Base-by-base conservation (phyloP, 2,113 vertebrate genomes). In the Sterna hirundo region DNA sequence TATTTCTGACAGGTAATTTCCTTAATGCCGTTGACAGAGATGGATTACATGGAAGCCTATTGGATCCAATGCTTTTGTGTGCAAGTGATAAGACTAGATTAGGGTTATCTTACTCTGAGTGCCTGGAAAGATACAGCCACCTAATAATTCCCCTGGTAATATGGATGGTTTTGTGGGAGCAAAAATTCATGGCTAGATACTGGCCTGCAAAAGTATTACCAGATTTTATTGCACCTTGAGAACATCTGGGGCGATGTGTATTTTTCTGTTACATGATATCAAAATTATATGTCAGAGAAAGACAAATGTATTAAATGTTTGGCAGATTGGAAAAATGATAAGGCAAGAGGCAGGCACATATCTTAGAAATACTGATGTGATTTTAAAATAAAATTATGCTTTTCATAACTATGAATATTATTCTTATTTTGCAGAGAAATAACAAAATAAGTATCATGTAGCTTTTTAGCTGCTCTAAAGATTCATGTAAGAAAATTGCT, bases 1-100 rank as follows among this genome's bases (percentile, higher is more conserved):
- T 98, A 96, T 96, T 98, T 98, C 94, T 99, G 98, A 99, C 98
- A 98, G 98, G 98, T 98, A 98, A 99, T 99, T 99, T 99, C 98
- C 98, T 98, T 98, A 98, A 98, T 98, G 98, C 97, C 32, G 96
- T 89, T 98, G 99, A 98, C 98, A 99, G 98, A 99, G 99, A 99
- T 98, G 98, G 98, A 99, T 98, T 98, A 97, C 97, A 97, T 75
- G 92, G 96, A 92, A 97, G 94, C 93, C 97, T 97, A 96, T 96
- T 98, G 98, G 98, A 98, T 96, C 95, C 97, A 64, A 23, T 85
- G 96, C 98, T 98, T 98, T 98, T 98, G 97, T 98, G 97, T 98
- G 98, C 91, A 88, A 98, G 97, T 96, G 98, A 98, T 98, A 98
- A 98, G 97, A 96, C 97, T 97, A 97, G 98, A 98, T 98, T 98